Percentiles rank a stretch among this genome's conserved stretches.
Evolutionary conservation across 2,113 vertebrate genomes (phyloP).

Genomic region (Callorhinus ursinus): DNA sequence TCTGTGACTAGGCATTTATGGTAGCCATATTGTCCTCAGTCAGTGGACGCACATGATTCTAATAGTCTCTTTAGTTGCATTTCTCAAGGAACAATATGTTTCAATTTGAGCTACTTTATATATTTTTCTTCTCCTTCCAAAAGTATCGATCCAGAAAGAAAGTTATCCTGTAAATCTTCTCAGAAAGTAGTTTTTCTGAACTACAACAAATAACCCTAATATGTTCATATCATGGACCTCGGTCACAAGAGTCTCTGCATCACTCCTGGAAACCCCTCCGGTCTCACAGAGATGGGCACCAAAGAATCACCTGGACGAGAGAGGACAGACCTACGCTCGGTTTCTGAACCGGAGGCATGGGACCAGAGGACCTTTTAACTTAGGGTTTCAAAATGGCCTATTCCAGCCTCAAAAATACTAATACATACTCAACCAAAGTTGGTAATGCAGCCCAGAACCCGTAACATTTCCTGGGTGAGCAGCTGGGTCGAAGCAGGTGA

Average conservation of each 20-base stretch:
- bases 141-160: not conserved
- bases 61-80: not conserved
- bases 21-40: not conserved
- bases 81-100: constrained; percentile 14
- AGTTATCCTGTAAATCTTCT: not conserved
- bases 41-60: not conserved
- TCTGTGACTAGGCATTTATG: constrained; percentile 20
- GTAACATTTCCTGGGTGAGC: not conserved
- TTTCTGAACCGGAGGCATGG: not conserved
- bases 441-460: not conserved
- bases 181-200: not conserved
- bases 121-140: not conserved
- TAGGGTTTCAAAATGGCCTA: not conserved
- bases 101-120: not conserved
- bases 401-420: not conserved
- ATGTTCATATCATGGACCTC: not conserved
- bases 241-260: rapidly evolving
- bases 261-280: not conserved
- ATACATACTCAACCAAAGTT: not conserved
- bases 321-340: rapidly evolving
- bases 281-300: not conserved
- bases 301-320: not conserved
- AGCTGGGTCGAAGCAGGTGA: not conserved
- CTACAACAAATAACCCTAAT: not conserved
- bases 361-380: not conserved